A percentile compares a stretch with the other conserved stretches of the same genome.
Evolutionary conservation across 2,797 vertebrate genomes (phyloP).

Genomic region (Xenops minutus): DNA sequence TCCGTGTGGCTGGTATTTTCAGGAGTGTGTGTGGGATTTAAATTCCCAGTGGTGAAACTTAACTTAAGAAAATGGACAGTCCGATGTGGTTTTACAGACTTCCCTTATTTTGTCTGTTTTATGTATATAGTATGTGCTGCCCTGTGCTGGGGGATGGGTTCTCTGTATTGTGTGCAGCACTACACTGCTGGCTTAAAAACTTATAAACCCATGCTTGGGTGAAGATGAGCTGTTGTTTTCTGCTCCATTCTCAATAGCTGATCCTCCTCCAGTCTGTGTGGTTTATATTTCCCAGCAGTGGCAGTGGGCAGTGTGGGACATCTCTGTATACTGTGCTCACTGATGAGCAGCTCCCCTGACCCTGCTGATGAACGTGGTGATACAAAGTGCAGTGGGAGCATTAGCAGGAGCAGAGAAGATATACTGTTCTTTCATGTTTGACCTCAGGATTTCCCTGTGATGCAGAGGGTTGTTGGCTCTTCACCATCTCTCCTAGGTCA

Average conservation of each 20-base stretch:
- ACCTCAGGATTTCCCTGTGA: background rate
- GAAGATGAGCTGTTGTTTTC: background rate
- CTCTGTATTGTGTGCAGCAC: background rate
- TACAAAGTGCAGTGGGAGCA: background rate
- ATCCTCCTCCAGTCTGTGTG: background rate
- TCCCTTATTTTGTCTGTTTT: background rate
- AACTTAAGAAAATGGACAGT: background rate
- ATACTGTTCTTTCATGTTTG: fast-evolving
- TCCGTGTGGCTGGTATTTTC: background rate
- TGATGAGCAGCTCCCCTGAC: background rate
- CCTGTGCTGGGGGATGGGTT: background rate
- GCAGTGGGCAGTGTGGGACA: background rate
- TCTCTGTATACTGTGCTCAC: background rate
- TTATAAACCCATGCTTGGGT: background rate
- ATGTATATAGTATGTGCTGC: background rate
- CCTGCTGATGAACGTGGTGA: fast-evolving
- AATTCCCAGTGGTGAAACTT: background rate
- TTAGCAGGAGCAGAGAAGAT: background rate
- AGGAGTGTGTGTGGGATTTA: background rate
- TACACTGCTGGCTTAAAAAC: background rate
- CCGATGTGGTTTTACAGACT: background rate
- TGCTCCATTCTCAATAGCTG: background rate
- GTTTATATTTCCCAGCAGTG: background rate
- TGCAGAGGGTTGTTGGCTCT: background rate
- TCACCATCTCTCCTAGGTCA: background rate